Base-by-base conservation (phyloP, 2,797 vertebrate genomes). In the Diplodus sargus region DNA sequence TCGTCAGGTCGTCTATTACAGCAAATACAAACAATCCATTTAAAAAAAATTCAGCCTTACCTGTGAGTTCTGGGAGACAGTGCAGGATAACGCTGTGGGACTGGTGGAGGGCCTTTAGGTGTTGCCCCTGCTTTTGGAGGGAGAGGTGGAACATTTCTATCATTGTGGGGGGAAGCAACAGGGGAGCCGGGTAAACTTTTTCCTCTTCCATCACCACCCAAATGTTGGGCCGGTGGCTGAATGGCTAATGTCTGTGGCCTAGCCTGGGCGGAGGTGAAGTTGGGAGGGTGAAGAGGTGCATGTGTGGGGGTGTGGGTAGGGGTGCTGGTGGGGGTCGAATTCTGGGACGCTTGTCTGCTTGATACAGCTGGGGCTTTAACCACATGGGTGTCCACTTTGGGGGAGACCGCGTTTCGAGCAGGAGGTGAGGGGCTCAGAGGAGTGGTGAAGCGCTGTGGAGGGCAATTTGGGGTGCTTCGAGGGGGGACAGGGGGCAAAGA, bases 401-500 rank as follows among this genome's bases (percentile, higher is more conserved):
- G 82, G 16, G 80, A 74, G 51, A 39, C 51, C 22, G 65, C 17
- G 25, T 34, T 39, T 66, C 25, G 51, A 20, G 61, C 10, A 15
- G 74, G 75, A 52, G 39, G 30, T 2, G 56, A 61, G 49, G 69
- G 81, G 60, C 1, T 64, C 51, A 22, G 71, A 68, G 15, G 22
- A 0, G 70, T 1, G 4, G 94, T 94, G 57, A 98, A 97, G 51
- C 93, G 95, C 47, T 95, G 58, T 0, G 97, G 97, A 0, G 97
- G 97, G 0, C 92, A 93, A 78, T 96, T 95, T 2, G 82, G 94
- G 18, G 92, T 95, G 79, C 94, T 94, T 34, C 97, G 90, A 2
- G 97, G 97, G 0, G 97, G 97, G 11, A 98, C 96, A 2, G 97
- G 97, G 0, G 97, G 97, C 0, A 94, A 93, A 6, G 76, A 30